phyloP scores from a whole-genome alignment of 2,888 invertebrate species.

The Cryptocheilus praepositus region DNA sequence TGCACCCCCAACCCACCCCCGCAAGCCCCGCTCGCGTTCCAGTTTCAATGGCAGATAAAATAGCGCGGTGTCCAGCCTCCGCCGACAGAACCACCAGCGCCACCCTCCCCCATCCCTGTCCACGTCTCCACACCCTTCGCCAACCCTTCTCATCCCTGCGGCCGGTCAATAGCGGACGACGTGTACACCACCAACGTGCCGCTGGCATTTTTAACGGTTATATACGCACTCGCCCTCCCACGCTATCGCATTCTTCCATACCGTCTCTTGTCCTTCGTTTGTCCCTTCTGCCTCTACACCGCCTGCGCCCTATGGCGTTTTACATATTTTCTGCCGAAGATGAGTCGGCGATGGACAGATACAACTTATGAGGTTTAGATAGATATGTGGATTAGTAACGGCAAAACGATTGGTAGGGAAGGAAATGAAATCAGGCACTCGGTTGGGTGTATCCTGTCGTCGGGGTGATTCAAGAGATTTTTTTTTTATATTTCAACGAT shows the following conservation, averaged over 20 bases:
- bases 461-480: too few species aligned
- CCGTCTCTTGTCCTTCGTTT: neutral
- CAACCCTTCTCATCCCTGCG: slow-evolving; percentile 11
- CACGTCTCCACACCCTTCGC: slow-evolving; percentile 13
- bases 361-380: too few species aligned
- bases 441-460: too few species aligned
- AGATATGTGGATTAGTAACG: too few species aligned
- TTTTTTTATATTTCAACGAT: too few species aligned
- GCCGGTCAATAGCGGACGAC: slow-evolving; percentile 54
- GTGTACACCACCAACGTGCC: slow-evolving; percentile 48
- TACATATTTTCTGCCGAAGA: too few species aligned
- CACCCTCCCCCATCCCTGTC: slow-evolving; percentile 21
- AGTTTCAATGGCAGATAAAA: slow-evolving; percentile 61
- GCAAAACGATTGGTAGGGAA: too few species aligned
- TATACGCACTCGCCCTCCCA: slow-evolving; percentile 17
- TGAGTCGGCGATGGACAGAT: too few species aligned
- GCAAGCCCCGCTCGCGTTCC: slow-evolving; percentile 32
- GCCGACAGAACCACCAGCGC: slow-evolving; percentile 26
- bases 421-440: too few species aligned
- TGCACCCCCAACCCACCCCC: slow-evolving; percentile 14
- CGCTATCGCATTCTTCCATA: slow-evolving; percentile 4
- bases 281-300: slow-evolving; percentile 4
- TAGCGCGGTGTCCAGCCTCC: slow-evolving; percentile 48
- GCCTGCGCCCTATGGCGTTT: neutral
- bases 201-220: slow-evolving; percentile 56